Percentiles rank a stretch among this genome's conserved stretches.
Conservation (phyloP, 1,140 invertebrate genomes). For the Drosophila tristis region DNA sequence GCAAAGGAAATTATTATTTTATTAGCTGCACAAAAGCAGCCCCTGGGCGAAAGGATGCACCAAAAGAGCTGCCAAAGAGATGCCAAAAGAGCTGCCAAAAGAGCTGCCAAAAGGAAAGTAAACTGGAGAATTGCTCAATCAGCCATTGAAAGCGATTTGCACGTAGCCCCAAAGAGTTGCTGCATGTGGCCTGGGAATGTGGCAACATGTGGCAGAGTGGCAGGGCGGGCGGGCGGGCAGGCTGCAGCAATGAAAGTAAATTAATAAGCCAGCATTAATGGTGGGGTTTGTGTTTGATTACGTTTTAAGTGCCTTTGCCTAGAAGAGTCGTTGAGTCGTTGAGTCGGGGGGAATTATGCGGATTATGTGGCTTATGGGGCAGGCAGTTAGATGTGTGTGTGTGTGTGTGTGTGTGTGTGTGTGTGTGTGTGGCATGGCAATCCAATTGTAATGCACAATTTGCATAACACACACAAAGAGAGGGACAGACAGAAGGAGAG, state of each 20-base stretch:
- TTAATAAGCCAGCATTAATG: constrained; percentile 57
- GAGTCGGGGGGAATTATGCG: too few relatives aligned
- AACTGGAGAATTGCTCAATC: too few relatives aligned
- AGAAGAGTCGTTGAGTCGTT: background rate
- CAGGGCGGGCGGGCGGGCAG: background rate
- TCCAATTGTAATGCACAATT: constrained; percentile 36
- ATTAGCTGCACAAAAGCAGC: too few relatives aligned
- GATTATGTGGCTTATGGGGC: background rate
- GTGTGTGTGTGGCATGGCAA: constrained; percentile 7
- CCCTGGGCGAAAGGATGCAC: too few relatives aligned
- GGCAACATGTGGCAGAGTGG: constrained; percentile 5
- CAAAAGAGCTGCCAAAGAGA: too few relatives aligned
- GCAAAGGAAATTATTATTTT: too few relatives aligned
- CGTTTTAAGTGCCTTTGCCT: constrained; percentile 15
- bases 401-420: background rate
- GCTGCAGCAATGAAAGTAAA: constrained; percentile 43
- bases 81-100: too few relatives aligned
- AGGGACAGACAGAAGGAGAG: background rate
- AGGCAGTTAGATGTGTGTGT: background rate
- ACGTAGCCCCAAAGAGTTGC: too few relatives aligned
- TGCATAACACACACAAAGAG: constrained; percentile 32
- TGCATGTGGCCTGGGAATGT: too few relatives aligned
- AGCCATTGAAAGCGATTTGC: too few relatives aligned
- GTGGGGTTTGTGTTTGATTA: constrained; percentile 15
- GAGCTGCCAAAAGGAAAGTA: too few relatives aligned